phyloP scores from a whole-genome alignment of 2,113 vertebrate species.

The Laterallus jamaicensis region DNA sequence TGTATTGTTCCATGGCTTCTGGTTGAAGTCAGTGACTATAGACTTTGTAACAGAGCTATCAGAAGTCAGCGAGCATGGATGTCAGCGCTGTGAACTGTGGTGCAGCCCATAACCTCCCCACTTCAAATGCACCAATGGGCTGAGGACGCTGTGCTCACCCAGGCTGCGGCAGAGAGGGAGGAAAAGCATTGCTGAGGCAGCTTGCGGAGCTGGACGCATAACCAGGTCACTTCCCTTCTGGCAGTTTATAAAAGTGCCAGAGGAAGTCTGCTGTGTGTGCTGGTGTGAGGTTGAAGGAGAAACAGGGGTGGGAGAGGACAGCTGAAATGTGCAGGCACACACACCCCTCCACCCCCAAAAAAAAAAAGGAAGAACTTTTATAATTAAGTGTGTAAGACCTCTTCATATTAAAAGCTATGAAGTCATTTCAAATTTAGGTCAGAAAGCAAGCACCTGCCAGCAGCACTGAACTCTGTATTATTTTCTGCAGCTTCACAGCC shows the following conservation, averaged over 20 bases:
- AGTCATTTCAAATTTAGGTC: background rate
- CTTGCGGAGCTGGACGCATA: background rate
- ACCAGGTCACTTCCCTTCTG: slow-evolving; percentile 52
- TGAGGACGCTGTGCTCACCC: background rate
- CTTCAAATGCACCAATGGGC: background rate
- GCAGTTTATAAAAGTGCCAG: slow-evolving; percentile 31
- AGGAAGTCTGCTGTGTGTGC: slow-evolving; percentile 34
- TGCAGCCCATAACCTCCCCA: background rate
- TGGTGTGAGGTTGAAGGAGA: background rate
- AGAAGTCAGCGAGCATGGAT: background rate
- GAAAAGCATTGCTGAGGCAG: slow-evolving; percentile 45
- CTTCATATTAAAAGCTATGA: background rate
- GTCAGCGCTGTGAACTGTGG: background rate
- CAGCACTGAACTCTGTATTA: background rate
- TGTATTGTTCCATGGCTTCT: background rate
- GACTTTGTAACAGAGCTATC: background rate
- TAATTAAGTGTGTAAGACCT: background rate
- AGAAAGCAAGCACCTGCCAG: background rate
- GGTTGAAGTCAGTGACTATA: background rate
- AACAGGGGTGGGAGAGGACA: background rate
- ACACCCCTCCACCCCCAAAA: background rate
- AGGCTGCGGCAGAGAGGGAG: background rate
- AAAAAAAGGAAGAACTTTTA: background rate
- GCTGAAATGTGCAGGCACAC: background rate
- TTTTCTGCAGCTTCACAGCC: background rate